Percentiles rank a stretch among this genome's conserved stretches.
Evolutionary conservation across 1,140 invertebrate species (phyloP).

Genomic region (Drosophila triauraria): DNA sequence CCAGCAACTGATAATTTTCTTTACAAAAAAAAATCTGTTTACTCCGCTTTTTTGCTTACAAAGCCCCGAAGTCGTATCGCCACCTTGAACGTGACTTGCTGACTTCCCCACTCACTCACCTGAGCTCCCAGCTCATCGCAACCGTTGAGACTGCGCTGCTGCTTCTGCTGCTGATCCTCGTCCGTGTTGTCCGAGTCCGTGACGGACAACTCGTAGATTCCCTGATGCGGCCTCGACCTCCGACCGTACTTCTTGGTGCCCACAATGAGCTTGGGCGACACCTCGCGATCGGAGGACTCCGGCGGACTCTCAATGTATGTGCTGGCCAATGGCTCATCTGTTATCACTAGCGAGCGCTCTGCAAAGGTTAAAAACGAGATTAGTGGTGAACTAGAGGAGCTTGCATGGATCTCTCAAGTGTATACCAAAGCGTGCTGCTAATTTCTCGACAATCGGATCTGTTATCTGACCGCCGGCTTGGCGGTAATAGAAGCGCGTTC

Average conservation of each 20-base stretch:
- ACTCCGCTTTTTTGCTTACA: conserved; percentile 9
- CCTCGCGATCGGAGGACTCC: conserved; percentile 88
- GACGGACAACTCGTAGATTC: conserved; percentile 62
- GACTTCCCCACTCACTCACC: conserved; percentile 23
- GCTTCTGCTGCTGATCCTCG: conserved; percentile 64
- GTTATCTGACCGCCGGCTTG: conserved; percentile 78
- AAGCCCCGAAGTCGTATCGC: background rate
- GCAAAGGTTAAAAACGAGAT: conserved; percentile 42
- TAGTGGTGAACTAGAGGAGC: background rate
- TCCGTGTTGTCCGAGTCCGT: conserved; percentile 83
- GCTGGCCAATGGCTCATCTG: conserved; percentile 52
- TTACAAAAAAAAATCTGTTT: background rate
- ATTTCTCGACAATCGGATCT: conserved; percentile 82
- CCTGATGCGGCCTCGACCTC: conserved; percentile 87
- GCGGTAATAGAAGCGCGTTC: conserved; percentile 74
- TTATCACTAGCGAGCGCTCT: conserved; percentile 76
- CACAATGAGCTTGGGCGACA: conserved; percentile 90
- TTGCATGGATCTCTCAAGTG: background rate
- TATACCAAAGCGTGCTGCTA: conserved; percentile 72
- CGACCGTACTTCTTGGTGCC: conserved; percentile 92
- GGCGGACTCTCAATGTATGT: conserved; percentile 85
- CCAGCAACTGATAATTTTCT: background rate
- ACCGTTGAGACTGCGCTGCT: conserved; percentile 61
- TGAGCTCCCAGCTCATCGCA: conserved; percentile 53
- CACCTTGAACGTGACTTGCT: conserved; percentile 15